Evolutionary conservation across 1,140 invertebrate species (phyloP).

Genomic region (Drosophila bocki): DNA sequence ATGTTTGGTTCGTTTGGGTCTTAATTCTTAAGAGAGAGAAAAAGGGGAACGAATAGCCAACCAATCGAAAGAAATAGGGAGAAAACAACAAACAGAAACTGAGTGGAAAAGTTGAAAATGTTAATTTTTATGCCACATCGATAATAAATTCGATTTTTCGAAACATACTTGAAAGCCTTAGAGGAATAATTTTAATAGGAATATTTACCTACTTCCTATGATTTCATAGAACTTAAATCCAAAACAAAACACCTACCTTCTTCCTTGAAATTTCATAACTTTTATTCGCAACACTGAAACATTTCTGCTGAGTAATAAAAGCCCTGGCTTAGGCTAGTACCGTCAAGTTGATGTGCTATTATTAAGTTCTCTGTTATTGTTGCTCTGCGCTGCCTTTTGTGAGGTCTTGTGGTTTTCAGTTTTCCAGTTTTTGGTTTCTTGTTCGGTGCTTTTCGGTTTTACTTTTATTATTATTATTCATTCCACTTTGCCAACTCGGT

Average conservation of each 20-base stretch:
- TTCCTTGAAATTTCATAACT: conserved; percentile 5
- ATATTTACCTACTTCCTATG: background rate
- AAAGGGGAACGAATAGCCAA: conserved; percentile 28
- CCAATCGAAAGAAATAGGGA: conserved; percentile 25
- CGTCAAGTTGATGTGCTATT: conserved; percentile 13
- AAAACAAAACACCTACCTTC: too few species aligned
- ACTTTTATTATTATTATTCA: conserved; percentile 37
- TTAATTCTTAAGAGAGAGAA: conserved; percentile 7
- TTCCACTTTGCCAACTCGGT: conserved; percentile 40
- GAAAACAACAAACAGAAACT: conserved; percentile 20
- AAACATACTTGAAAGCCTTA: conserved; percentile 15
- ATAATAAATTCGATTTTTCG: conserved; percentile 30
- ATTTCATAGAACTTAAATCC: background rate
- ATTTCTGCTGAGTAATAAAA: conserved; percentile 10
- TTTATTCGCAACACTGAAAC: conserved; percentile 2
- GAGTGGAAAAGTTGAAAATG: conserved; percentile 23
- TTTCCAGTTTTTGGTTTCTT: conserved; percentile 51
- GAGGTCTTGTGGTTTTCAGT: conserved; percentile 75
- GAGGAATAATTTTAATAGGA: background rate
- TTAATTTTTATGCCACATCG: conserved; percentile 43
- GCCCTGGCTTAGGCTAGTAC: background rate
- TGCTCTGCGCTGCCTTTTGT: conserved; percentile 23
- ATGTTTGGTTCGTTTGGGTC: conserved; percentile 22
- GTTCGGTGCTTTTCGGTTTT: conserved; percentile 51
- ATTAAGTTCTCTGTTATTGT: conserved; percentile 28